Evolutionary conservation across 2,888 invertebrate genomes (phyloP), one percentile per base, ranked within the genome.

Genomic region (Hedya salicella): DNA sequence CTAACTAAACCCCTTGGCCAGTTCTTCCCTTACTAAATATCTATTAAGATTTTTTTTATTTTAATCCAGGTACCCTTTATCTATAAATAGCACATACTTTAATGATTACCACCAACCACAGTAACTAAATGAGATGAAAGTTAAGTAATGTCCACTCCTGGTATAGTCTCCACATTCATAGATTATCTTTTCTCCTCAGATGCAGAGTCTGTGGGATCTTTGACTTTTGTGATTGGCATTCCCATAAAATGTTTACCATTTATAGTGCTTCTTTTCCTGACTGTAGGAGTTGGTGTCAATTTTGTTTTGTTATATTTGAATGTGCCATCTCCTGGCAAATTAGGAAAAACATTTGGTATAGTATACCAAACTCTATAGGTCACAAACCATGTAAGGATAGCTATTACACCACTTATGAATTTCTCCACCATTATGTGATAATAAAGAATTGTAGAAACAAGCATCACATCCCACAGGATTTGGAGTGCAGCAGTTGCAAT

Each of bases 361-460:
- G 93, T 93, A 82, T 95, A 97, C 95, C 96, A 96, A 75, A 95
- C 94, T 68, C 95, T 94, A 83, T 99, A 99, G 0, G 97, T 97
- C 21, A 97, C 88, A 91, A 96, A 98, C 98, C 98, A 99, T 36
- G 96, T 96, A 4, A 96, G 80, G 75, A 98, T 95, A 9, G 98
- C 98, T 76, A 97, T 92, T n/a, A 95, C 93, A 19, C 97, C 97
- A 75, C 97, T 98, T 0, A 97, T 84, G 68, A 99, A 95, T 84
- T 99, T 99, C 83, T 99, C 98, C 25, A 98, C 95, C 96, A 99
- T 97, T 56, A 96, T 96, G 85, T 99, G 99, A 88, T 98, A 99
- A 85, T 99, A 99, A 6, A 99, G 82, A 85, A 98, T 96, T 0
- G 99, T 99, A 40, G 96, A 95, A 3, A 98, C 93, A 52, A 99